Percentiles rank a stretch among this genome's conserved stretches.
These are phyloP conservation scores for Eristalis intricaria DNA, from an alignment of 2,888 invertebrate species.

Conservation along the genomic window DNA sequence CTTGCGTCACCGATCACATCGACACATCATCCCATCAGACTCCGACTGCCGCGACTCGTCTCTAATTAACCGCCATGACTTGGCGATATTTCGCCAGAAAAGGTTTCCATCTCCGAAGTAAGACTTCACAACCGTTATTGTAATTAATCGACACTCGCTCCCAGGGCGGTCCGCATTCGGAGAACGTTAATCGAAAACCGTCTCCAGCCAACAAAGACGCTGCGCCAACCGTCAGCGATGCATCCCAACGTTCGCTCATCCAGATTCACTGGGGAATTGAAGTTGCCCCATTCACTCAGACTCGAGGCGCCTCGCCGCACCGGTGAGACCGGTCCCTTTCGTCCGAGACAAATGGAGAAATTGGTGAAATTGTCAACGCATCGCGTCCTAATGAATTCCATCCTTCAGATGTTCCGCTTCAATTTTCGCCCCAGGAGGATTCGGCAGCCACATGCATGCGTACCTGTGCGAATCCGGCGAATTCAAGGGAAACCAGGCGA, in stretches of 20 bases:
- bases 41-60: not conserved
- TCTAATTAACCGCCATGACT: constrained; percentile 25
- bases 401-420: constrained; percentile 66
- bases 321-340: not conserved
- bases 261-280: constrained; percentile 56
- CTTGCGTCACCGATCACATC: not conserved
- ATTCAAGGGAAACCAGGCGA: not conserved
- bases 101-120: not conserved
- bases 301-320: constrained; percentile 43
- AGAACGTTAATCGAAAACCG: not conserved
- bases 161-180: constrained; percentile 26
- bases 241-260: not conserved
- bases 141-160: constrained; percentile 40
- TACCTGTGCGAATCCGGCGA: constrained; percentile 61
- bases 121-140: constrained; percentile 8
- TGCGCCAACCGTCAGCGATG: not conserved
- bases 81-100: constrained; percentile 9
- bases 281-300: constrained; percentile 20
- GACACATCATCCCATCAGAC: not conserved
- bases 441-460: constrained; percentile 20
- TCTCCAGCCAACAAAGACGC: not conserved
- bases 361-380: constrained; percentile 64
- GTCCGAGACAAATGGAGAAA: constrained; percentile 34
- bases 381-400: constrained; percentile 56
- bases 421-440: constrained; percentile 65